Evolutionary conservation across 2,888 invertebrate species (phyloP).

Genomic region (Abrostola tripartita): DNA sequence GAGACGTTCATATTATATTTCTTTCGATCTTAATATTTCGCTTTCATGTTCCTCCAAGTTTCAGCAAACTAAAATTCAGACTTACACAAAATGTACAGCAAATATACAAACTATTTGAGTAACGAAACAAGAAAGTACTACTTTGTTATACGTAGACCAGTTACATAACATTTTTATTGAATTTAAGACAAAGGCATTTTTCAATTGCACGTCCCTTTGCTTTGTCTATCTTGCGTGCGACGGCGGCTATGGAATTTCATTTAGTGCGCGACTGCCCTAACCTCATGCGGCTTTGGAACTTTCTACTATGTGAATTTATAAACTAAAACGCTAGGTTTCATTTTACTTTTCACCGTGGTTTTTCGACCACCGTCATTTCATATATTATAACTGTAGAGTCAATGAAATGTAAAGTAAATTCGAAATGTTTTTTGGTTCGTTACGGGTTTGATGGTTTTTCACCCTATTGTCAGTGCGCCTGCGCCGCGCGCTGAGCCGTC

Average conservation of each 20-base stretch:
- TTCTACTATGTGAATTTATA: constrained; percentile 23
- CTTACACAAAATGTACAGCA: constrained; percentile 20
- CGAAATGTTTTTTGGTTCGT: neutral
- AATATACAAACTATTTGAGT: constrained; percentile 37
- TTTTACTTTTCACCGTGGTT: constrained; percentile 34
- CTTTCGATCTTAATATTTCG: too few species aligned
- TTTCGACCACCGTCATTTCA: neutral
- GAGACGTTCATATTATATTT: too few species aligned
- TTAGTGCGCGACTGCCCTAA: constrained; percentile 51
- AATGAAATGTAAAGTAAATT: constrained; percentile 23
- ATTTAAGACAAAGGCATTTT: constrained; percentile 56
- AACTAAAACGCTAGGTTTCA: constrained; percentile 5
- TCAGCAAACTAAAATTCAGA: constrained; percentile 19
- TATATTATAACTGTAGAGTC: neutral
- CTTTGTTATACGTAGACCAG: constrained; percentile 19
- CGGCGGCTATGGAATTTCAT: constrained; percentile 59
- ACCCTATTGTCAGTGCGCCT: constrained; percentile 24
- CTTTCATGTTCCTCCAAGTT: constrained; percentile 11
- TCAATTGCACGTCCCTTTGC: constrained; percentile 52
- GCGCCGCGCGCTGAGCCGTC: constrained; percentile 40
- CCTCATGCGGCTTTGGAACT: constrained; percentile 33
- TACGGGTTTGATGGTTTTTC: constrained; percentile 13
- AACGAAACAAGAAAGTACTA: constrained; percentile 28
- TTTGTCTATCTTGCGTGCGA: constrained; percentile 49
- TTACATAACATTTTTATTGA: constrained; percentile 42